Evolutionary conservation across 2,888 invertebrate species (phyloP).

Genomic region (Drosophila pseudotalamancana): DNA sequence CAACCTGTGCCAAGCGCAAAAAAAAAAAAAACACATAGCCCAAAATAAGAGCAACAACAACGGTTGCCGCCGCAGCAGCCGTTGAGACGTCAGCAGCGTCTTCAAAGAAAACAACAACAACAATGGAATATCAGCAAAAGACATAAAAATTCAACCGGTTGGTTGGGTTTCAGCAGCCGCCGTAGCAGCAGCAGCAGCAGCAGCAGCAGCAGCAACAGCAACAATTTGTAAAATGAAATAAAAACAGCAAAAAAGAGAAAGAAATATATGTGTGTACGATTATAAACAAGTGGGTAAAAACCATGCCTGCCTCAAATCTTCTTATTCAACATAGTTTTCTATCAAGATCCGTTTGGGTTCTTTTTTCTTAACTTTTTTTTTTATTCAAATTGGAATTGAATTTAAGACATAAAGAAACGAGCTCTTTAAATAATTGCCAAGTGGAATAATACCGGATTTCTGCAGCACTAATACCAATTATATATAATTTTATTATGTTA

Average conservation of each 20-base stretch:
- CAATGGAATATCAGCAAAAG: slow-evolving; percentile 56
- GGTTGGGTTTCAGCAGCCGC: slow-evolving; percentile 62
- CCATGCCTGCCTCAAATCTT: not conserved
- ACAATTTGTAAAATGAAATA: slow-evolving; percentile 46
- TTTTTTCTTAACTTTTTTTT: not conserved
- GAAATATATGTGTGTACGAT: slow-evolving; percentile 10
- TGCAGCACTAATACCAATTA: slow-evolving; percentile 13
- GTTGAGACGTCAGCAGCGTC: slow-evolving; percentile 19
- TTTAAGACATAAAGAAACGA: not conserved
- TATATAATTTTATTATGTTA: slow-evolving; percentile 19
- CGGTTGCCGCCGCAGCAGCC: slow-evolving; percentile 11
- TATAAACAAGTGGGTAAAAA: slow-evolving; percentile 37
- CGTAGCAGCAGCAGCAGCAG: slow-evolving; percentile 7
- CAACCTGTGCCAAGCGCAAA: slow-evolving; percentile 73
- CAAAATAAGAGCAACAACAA: slow-evolving; percentile 31
- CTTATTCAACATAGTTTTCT: slow-evolving; percentile 58
- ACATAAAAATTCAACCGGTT: slow-evolving; percentile 76
- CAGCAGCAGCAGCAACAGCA: slow-evolving; percentile 30
- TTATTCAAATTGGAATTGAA: not conserved
- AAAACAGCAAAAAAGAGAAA: slow-evolving; percentile 12
- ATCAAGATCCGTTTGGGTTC: slow-evolving; percentile 33
- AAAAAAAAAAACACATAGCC: slow-evolving; percentile 40
- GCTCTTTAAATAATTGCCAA: slow-evolving; percentile 11
- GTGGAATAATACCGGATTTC: slow-evolving; percentile 54
- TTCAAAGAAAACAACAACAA: slow-evolving; percentile 31